Evolutionary conservation across 37 sponge, comb jelly and placozoan species (phyloP), one percentile per base, ranked within the genome.

Genomic region (Bolinopsis microptera): DNA sequence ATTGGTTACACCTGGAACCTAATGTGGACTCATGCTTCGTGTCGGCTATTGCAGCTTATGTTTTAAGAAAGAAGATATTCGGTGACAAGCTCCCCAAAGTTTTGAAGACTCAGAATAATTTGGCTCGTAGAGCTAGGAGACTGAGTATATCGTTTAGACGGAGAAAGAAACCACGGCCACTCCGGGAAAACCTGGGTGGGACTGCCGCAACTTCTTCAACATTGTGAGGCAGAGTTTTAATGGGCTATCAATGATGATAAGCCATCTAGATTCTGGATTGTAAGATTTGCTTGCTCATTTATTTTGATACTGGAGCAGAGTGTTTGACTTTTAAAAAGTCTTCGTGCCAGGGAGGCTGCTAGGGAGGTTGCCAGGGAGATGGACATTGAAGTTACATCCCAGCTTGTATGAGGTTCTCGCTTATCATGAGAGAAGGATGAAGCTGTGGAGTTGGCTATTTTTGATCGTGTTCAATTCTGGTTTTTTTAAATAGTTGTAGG

Each of bases 1-100:
- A 86, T 34, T 86, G 90, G 90, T 34, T 86, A 28, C 90, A 86
- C 26, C 24, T 86, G 41, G 90, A 86, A 48, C 90, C 90, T 0
- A 28, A 86, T 23, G 90, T 34, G n/a, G 90, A 86, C 61, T 86
- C 48, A 0, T 86, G 90, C 24, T 86, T 86, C 30, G 90, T 86
- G 0, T 86, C 90, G 28, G 90, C 90, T 38, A 40, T 86, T 9
- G 90, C 90, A n/a, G 34, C 90, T 41, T 86, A 86, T 41, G n/a
- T 86, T 22, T 38, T 86, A 27, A 39, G 90, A 25, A 28, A 34
- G 27, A 86, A 86, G 61, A 39, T 86, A 86, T 86, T 86, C 90
- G 90, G 90, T 28, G 90, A 86, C 28, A 86, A 38, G 26, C 90
- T 86, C 18, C 90, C 90, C 61, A 39, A 41, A 27, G 61, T 41